These are phyloP conservation scores for Trimorus sp. DNA, from an alignment of 2,888 invertebrate genomes.

Conservation along the genomic window DNA sequence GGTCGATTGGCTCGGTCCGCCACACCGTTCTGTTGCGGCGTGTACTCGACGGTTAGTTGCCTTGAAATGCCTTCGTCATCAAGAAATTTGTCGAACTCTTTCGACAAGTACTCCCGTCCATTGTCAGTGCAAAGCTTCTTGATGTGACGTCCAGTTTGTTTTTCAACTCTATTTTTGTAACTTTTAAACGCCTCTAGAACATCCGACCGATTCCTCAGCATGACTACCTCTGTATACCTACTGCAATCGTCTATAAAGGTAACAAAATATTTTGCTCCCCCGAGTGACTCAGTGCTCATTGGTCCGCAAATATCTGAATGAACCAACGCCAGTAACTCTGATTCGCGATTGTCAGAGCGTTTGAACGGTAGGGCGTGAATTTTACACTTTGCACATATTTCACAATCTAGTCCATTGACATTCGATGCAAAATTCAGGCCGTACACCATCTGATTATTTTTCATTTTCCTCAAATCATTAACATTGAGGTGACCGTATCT, in stretches of 20 bases:
- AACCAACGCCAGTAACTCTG: conserved; percentile 51
- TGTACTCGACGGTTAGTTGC: conserved; percentile 69
- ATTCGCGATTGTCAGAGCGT: conserved; percentile 38
- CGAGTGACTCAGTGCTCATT: conserved; percentile 50
- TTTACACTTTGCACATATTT: conserved; percentile 64
- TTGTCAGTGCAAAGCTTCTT: conserved; percentile 63
- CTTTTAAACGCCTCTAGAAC: conserved; percentile 52
- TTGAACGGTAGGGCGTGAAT: conserved; percentile 65
- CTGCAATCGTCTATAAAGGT: conserved; percentile 62
- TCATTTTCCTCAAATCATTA: conserved; percentile 56
- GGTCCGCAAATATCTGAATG: conserved; percentile 70
- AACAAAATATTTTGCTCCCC: conserved; percentile 61
- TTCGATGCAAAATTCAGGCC: conserved; percentile 54
- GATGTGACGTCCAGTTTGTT: conserved; percentile 42
- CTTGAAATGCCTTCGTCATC: conserved; percentile 49
- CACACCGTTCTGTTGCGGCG: conserved; percentile 73
- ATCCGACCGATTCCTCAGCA: conserved; percentile 55
- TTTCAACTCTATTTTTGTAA: conserved; percentile 54
- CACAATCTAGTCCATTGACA: conserved; percentile 34
- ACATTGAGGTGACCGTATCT: conserved; percentile 67
- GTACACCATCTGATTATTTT: conserved; percentile 34
- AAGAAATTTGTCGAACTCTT: conserved; percentile 44
- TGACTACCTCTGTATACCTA: conserved; percentile 38
- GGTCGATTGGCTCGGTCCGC: conserved; percentile 73
- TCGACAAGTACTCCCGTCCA: conserved; percentile 64